phyloP scores from a whole-genome alignment of 2,113 vertebrate genomes.

The Phylloscopus whistleri region DNA sequence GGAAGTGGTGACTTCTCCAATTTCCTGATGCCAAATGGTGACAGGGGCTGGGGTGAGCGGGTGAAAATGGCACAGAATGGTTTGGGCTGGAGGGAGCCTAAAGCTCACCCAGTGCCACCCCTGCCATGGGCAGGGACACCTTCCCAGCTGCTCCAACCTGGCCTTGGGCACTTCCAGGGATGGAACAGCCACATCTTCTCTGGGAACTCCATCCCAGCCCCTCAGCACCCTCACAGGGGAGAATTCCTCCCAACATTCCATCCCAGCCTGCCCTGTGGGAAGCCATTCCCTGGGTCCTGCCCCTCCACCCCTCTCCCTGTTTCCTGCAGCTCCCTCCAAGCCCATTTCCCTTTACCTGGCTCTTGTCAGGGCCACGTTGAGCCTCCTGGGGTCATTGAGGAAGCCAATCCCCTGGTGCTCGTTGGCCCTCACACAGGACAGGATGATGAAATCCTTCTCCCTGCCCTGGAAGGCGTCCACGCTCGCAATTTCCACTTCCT shows the following conservation, averaged over 20 bases:
- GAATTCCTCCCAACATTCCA: neutral
- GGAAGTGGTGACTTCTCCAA: fast-evolving
- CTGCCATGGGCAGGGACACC: neutral
- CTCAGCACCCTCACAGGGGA: too few species aligned
- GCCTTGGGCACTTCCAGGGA: neutral
- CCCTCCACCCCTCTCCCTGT: neutral
- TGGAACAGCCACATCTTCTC: neutral
- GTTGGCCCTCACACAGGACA: slow-evolving; percentile 95
- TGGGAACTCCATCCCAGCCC: neutral
- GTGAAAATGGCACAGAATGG: neutral
- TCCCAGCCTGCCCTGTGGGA: neutral
- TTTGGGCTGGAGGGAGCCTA: neutral
- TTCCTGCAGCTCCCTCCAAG: neutral
- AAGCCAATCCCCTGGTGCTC: slow-evolving; percentile 98
- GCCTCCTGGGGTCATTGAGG: slow-evolving; percentile 92
- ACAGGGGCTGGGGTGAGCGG: neutral
- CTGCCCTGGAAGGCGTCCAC: slow-evolving; percentile 98
- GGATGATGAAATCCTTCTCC: slow-evolving; percentile 98
- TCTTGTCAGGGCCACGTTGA: slow-evolving; percentile 97
- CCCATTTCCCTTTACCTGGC: slow-evolving; percentile 77
- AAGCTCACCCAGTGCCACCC: neutral
- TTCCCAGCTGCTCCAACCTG: neutral
- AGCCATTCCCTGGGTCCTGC: neutral
- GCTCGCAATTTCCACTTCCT: slow-evolving; percentile 99
- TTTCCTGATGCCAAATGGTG: neutral